These are phyloP conservation scores for Colletes gigas DNA, from an alignment of 1,140 invertebrate species.

Conservation along the genomic window DNA sequence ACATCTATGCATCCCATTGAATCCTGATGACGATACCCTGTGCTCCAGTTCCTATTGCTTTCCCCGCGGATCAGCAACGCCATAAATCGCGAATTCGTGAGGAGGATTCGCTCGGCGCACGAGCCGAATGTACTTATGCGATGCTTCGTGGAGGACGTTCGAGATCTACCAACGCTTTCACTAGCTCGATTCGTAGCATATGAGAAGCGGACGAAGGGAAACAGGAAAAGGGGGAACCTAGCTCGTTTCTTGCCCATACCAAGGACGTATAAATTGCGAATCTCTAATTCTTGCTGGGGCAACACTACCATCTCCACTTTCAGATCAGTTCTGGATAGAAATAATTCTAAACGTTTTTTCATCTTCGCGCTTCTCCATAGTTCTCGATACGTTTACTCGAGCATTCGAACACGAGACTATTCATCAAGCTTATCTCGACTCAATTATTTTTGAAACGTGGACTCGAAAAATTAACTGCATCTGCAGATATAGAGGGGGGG, in stretches of 20 bases:
- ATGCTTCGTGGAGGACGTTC: slow-evolving; percentile 12
- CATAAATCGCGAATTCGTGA: slow-evolving; percentile 29
- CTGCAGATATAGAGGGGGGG: no score
- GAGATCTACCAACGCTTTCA: slow-evolving; percentile 52
- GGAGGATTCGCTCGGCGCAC: slow-evolving; percentile 30
- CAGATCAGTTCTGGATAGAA: no score
- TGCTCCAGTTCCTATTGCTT: slow-evolving; percentile 38
- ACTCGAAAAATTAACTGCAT: no score
- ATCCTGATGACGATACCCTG: slow-evolving; percentile 4
- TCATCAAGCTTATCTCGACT: no score
- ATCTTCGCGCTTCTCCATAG: no score
- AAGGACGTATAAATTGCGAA: slow-evolving; percentile 36
- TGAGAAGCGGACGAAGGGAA: slow-evolving; percentile 48
- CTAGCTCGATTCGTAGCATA: slow-evolving; percentile 38
- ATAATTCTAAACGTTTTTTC: no score
- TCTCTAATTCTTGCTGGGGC: no score
- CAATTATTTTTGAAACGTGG: no score
- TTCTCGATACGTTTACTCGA: no score
- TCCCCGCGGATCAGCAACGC: slow-evolving; percentile 1
- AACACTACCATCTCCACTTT: no score
- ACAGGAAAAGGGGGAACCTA: slow-evolving; percentile 46
- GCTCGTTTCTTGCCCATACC: slow-evolving; percentile 50
- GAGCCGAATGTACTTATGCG: neutral
- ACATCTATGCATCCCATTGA: neutral
- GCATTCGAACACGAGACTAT: no score